Conservation (phyloP, 2,113 vertebrate species). For the Equus przewalskii region DNA sequence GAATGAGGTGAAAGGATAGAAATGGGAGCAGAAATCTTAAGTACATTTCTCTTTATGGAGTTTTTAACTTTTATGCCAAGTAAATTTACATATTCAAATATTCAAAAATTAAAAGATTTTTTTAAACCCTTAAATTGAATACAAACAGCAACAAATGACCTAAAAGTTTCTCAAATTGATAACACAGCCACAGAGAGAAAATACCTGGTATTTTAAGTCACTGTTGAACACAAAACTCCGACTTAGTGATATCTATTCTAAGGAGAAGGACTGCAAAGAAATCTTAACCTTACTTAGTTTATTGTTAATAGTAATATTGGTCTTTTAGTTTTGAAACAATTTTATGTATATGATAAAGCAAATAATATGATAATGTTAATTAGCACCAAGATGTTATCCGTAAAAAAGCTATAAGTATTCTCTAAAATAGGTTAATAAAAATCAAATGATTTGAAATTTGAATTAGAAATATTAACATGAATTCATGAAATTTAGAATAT, state of each 20-base stretch:
- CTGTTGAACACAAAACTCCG: neutral
- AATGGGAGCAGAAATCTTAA: neutral
- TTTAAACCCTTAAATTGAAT: neutral
- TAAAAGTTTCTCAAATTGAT: neutral
- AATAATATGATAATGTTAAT: neutral
- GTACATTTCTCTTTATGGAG: neutral
- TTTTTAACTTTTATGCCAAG: neutral
- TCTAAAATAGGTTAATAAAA: neutral
- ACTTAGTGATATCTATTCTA: neutral
- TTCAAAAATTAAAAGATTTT: neutral
- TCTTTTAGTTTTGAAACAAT: neutral
- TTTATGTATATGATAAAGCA: neutral
- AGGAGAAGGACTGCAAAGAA: neutral
- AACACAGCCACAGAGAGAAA: neutral
- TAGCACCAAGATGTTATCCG: neutral
- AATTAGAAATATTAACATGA: neutral
- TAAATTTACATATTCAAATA: neutral
- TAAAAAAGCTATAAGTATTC: neutral
- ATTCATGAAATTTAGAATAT: neutral
- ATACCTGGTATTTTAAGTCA: neutral
- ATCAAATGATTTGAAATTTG: neutral
- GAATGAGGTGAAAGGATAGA: neutral
- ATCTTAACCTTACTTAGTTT: neutral
- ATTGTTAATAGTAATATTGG: neutral
- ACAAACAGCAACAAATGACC: neutral